phyloP scores from a whole-genome alignment of 2,113 vertebrate species.

The Heterochromis multidens region DNA sequence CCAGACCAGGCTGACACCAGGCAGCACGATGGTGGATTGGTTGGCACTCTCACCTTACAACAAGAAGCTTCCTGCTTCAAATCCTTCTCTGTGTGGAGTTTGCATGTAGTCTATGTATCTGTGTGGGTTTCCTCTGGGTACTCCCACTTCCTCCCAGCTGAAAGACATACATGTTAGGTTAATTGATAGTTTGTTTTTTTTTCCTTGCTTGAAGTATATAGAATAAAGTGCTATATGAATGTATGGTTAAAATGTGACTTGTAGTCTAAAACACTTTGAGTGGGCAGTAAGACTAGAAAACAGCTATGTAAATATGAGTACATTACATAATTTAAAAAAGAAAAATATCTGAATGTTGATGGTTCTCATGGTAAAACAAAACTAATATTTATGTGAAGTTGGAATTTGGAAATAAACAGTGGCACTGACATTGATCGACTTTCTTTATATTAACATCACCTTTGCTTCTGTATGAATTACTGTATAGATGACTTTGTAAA shows the following conservation, averaged over 20 bases:
- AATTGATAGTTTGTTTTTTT: no score
- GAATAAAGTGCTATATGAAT: neutral
- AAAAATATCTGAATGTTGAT: neutral
- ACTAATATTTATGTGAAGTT: no score
- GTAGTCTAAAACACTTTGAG: neutral
- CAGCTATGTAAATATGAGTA: neutral
- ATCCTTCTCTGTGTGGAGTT: neutral
- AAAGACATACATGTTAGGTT: neutral
- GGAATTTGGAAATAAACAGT: neutral
- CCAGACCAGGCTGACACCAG: neutral
- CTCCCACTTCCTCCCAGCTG: neutral
- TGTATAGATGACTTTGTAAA: neutral
- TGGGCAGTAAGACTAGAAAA: neutral
- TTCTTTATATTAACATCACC: neutral
- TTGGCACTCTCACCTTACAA: neutral
- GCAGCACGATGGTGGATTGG: neutral
- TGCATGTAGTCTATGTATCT: neutral
- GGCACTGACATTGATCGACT: neutral
- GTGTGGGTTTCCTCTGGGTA: neutral
- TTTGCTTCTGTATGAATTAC: neutral
- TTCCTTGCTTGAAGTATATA: neutral
- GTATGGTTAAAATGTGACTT: neutral
- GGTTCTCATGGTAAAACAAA: neutral
- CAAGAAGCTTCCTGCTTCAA: neutral
- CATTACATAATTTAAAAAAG: neutral